A percentile compares a stretch with the other conserved stretches of the same genome.
Evolutionary conservation across 2,888 invertebrate species (phyloP).

Genomic region (Lasius platythorax): DNA sequence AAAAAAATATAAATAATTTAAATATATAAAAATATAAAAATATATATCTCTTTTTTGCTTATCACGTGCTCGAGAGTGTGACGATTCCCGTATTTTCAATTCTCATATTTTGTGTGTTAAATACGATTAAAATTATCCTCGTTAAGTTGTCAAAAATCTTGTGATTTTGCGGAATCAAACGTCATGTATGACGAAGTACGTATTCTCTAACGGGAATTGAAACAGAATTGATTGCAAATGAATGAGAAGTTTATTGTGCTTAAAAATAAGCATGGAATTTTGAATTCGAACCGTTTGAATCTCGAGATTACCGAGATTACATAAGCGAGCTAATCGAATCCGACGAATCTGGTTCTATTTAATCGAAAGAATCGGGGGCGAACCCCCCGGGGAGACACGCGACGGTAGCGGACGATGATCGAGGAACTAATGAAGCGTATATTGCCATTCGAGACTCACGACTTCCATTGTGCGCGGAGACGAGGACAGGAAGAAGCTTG

Average conservation of each 20-base stretch:
- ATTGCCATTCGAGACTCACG: slow-evolving; percentile 67
- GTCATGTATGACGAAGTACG: background rate
- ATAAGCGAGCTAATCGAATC: slow-evolving; percentile 72
- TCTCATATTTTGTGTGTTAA: background rate
- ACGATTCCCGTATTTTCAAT: too few species aligned
- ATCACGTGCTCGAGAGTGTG: background rate
- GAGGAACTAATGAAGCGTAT: slow-evolving; percentile 74
- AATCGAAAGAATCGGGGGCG: slow-evolving; percentile 65
- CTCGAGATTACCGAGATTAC: slow-evolving; percentile 72
- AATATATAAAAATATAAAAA: background rate
- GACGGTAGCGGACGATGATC: slow-evolving; percentile 46
- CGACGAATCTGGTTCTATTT: slow-evolving; percentile 68
- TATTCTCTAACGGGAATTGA: background rate
- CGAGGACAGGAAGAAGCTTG: slow-evolving; percentile 54
- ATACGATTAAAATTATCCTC: background rate
- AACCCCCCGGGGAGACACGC: background rate
- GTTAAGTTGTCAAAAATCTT: background rate
- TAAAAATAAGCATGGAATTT: slow-evolving; percentile 51
- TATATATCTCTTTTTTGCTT: background rate
- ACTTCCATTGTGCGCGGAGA: slow-evolving; percentile 69
- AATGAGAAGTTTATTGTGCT: slow-evolving; percentile 1
- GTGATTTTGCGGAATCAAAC: background rate
- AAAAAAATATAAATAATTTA: too few species aligned
- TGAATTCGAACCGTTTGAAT: slow-evolving; percentile 49
- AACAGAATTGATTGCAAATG: slow-evolving; percentile 7